Conservation (phyloP, 2,888 invertebrate species). For the Drosophila koepferae region DNA sequence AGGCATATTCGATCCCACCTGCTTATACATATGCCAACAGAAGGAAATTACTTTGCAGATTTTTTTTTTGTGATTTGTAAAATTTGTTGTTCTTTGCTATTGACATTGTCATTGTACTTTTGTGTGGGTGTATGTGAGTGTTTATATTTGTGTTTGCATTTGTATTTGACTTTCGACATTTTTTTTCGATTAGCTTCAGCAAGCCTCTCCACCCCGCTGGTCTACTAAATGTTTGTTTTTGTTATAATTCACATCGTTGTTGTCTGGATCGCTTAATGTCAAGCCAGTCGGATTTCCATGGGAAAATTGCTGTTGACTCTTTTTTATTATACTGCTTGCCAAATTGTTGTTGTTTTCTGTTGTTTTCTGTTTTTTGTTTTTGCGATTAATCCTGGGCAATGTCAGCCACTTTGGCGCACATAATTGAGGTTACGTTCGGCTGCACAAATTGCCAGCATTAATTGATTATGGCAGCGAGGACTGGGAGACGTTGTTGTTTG, state of each 20-base stretch:
- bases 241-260: conserved; percentile 66
- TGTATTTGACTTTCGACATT: conserved; percentile 71
- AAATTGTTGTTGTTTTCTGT: conserved; percentile 50
- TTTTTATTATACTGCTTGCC: conserved; percentile 45
- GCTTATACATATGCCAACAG: neutral
- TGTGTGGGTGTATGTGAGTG: conserved; percentile 2
- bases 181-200: conserved; percentile 64
- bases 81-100: conserved; percentile 43
- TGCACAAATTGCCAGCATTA: conserved; percentile 80
- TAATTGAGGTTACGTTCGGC: conserved; percentile 78
- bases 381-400: conserved; percentile 71
- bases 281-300: conserved; percentile 36
- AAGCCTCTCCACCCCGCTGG: neutral
- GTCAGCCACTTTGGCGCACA: conserved; percentile 73
- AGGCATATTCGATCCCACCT: neutral
- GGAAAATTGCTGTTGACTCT: conserved; percentile 23
- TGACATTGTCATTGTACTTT: conserved; percentile 62
- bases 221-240: conserved; percentile 64
- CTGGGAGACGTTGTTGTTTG: conserved; percentile 23
- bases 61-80: conserved; percentile 28
- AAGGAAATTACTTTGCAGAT: conserved; percentile 22
- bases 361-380: conserved; percentile 54
- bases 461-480: conserved; percentile 64
- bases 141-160: conserved; percentile 39
- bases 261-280: conserved; percentile 54